A percentile compares a stretch with the other conserved stretches of the same genome.
Conservation (phyloP, 2,113 vertebrate genomes). For the Poeciliopsis occidentalis region DNA sequence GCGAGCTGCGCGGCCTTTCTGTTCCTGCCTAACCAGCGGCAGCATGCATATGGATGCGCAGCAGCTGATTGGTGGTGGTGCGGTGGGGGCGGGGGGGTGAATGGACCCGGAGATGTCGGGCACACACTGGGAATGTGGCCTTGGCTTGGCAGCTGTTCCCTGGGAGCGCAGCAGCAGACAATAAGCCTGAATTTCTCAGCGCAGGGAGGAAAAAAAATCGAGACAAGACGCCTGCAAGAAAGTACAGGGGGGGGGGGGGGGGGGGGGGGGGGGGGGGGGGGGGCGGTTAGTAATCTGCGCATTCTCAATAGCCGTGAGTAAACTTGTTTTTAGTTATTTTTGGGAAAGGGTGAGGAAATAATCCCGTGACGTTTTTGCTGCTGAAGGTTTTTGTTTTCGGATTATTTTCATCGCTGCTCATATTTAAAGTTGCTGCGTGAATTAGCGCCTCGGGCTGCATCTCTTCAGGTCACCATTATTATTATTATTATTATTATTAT, state of each 20-base stretch:
- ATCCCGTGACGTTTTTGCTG: conserved; percentile 9
- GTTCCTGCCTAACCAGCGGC: conserved; percentile 25
- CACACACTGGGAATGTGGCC: conserved; percentile 72
- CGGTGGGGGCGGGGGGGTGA: conserved; percentile 20
- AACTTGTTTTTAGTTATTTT: conserved; percentile 16
- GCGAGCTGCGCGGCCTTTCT: conserved; percentile 14
- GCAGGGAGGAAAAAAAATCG: conserved; percentile 23
- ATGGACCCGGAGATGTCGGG: conserved; percentile 69
- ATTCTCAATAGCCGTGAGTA: conserved; percentile 26
- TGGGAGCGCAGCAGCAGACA: conserved; percentile 83
- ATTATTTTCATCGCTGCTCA: background rate
- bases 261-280: background rate
- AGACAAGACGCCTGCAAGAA: conserved; percentile 37
- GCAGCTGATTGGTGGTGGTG: conserved; percentile 65
- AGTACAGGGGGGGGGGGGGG: background rate
- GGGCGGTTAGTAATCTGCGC: conserved; percentile 42
- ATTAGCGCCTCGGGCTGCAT: too few relatives aligned
- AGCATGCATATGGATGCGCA: conserved; percentile 67
- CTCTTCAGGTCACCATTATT: background rate
- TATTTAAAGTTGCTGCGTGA: background rate
- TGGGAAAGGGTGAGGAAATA: background rate
- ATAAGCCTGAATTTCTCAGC: conserved; percentile 77
- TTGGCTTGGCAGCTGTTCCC: conserved; percentile 85
- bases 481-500: conserved; percentile 42
- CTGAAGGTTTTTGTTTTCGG: too few relatives aligned